Percentiles rank a stretch among this genome's conserved stretches.
Evolutionary conservation across 2,797 vertebrate species (phyloP).

Genomic region (Otus scops): DNA sequence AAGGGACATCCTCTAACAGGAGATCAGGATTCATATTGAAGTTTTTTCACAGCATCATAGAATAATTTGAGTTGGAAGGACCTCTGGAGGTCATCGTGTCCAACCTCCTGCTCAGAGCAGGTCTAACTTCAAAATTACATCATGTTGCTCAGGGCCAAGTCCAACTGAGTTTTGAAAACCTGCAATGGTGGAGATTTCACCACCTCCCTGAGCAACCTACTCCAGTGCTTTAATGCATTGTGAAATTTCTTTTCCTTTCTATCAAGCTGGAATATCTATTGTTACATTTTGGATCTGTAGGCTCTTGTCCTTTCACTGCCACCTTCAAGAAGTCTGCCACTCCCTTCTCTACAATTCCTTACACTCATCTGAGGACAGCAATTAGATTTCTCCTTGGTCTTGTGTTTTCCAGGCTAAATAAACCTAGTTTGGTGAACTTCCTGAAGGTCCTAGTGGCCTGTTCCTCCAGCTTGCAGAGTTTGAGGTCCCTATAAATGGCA

Average conservation of each 20-base stretch:
- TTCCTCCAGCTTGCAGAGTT: neutral
- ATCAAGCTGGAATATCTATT: neutral
- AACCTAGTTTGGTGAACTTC: neutral
- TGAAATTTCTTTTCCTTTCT: neutral
- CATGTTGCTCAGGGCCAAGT: slow-evolving; percentile 4
- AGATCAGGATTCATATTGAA: neutral
- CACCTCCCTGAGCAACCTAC: neutral
- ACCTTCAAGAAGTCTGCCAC: neutral
- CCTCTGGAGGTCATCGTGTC: slow-evolving; percentile 30
- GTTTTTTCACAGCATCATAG: neutral
- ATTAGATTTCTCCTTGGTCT: neutral
- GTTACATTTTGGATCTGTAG: neutral
- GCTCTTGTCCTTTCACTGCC: neutral
- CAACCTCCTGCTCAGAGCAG: slow-evolving; percentile 30
- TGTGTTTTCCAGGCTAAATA: neutral
- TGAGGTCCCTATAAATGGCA: neutral
- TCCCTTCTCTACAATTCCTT: neutral
- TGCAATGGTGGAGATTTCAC: neutral
- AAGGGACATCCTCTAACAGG: neutral
- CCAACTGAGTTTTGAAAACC: slow-evolving; percentile 23
- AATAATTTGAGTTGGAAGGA: slow-evolving; percentile 18
- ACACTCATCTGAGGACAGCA: neutral
- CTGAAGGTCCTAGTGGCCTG: neutral
- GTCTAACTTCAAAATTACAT: slow-evolving; percentile 29
- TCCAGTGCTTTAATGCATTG: neutral